Conservation (phyloP, 2,797 vertebrate species). For the Spondyliosoma cantharus region DNA sequence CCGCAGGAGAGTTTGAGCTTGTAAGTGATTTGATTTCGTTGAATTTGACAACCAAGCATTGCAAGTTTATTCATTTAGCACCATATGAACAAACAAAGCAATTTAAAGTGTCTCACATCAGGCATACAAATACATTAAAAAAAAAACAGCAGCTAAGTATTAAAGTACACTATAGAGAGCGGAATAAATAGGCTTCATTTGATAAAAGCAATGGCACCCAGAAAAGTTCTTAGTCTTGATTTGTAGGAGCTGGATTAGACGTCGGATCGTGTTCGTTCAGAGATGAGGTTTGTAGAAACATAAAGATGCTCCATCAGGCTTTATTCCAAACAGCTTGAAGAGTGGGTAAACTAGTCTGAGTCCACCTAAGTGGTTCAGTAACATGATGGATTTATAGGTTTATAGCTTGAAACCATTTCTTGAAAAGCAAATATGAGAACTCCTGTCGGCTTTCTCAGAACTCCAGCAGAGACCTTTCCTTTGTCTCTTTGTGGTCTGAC, state of each 20-base stretch:
- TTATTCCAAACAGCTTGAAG: slow-evolving; percentile 5
- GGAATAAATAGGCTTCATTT: not conserved
- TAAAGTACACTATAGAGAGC: slow-evolving; percentile 3
- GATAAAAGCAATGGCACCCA: not conserved
- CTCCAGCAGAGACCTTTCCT: not conserved
- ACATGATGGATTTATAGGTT: slow-evolving; percentile 18
- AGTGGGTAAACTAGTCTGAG: not conserved
- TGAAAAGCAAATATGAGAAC: slow-evolving; percentile 14
- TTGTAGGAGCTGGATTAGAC: slow-evolving; percentile 1
- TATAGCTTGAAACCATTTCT: slow-evolving; percentile 6
- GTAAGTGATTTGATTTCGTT: slow-evolving; percentile 12
- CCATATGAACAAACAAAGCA: not conserved
- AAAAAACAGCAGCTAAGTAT: not conserved
- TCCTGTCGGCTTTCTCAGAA: not conserved
- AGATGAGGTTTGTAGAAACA: not conserved
- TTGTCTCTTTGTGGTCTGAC: not conserved
- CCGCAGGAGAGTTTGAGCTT: not conserved
- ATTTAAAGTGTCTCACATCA: slow-evolving; percentile 2
- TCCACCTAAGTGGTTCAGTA: not conserved
- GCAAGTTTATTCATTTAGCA: slow-evolving; percentile 1
- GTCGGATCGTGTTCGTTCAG: slow-evolving; percentile 19
- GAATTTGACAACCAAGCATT: not conserved
- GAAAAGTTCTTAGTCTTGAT: slow-evolving; percentile 13
- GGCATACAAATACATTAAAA: not conserved
- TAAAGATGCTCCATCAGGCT: not conserved